Percentiles rank a stretch among this genome's conserved stretches.
These are phyloP conservation scores for Seira musarum DNA, from an alignment of 2,888 invertebrate species.

Conservation along the genomic window DNA sequence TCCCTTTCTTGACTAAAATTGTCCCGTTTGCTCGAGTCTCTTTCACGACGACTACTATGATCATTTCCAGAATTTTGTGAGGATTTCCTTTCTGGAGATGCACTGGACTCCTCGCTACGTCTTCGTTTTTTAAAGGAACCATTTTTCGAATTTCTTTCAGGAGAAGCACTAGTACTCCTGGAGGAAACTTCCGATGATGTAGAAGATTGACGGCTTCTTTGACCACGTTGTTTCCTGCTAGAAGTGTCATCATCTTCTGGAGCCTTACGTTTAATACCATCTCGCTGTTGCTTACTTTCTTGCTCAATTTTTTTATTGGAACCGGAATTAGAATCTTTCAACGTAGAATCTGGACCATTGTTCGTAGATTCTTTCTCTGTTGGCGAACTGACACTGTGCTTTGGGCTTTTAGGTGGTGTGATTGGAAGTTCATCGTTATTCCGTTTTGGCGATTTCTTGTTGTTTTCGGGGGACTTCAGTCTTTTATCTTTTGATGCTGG, in stretches of 20 bases:
- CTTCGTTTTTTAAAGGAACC: slow-evolving; percentile 38
- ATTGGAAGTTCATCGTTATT: slow-evolving; percentile 3
- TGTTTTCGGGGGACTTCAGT: slow-evolving; percentile 46
- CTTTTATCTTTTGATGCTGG: slow-evolving; percentile 41
- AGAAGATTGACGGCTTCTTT: slow-evolving; percentile 41
- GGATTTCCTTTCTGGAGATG: slow-evolving; percentile 22
- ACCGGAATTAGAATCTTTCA: slow-evolving; percentile 1
- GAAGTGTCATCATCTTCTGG: slow-evolving; percentile 33
- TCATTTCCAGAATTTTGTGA: background rate
- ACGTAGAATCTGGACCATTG: background rate
- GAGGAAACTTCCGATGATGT: slow-evolving; percentile 44
- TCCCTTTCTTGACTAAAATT: slow-evolving; percentile 58
- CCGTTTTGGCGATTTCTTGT: background rate
- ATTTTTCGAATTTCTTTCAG: slow-evolving; percentile 21
- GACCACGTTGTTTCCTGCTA: slow-evolving; percentile 34
- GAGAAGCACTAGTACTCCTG: slow-evolving; percentile 33
- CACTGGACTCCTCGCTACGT: slow-evolving; percentile 22
- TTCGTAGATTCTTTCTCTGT: background rate
- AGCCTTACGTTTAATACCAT: slow-evolving; percentile 31
- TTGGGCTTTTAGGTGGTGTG: slow-evolving; percentile 47
- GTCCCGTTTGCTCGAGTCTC: slow-evolving; percentile 26
- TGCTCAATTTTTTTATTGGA: background rate
- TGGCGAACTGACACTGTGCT: background rate
- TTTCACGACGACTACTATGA: background rate
- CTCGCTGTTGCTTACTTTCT: slow-evolving; percentile 18